phyloP scores from a whole-genome alignment of 2,113 vertebrate genomes.

The Neodon shergylaensis region DNA sequence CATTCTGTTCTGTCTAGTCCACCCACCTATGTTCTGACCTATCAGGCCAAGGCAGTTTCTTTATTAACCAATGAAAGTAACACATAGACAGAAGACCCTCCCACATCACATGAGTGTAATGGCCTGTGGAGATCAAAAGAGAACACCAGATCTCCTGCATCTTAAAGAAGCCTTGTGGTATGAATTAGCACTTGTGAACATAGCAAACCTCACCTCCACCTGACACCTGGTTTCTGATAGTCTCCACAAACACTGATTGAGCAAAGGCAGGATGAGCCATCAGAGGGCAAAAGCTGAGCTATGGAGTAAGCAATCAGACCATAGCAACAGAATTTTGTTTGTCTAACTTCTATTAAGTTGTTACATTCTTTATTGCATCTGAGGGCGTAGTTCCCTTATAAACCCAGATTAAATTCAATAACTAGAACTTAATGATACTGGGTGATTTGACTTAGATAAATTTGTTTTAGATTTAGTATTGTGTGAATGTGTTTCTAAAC shows the following conservation, averaged over 20 bases:
- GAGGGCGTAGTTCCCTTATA: neutral
- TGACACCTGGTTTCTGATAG: slow-evolving; percentile 45
- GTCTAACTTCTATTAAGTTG: slow-evolving; percentile 13
- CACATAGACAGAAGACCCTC: too few species aligned
- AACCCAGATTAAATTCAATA: neutral
- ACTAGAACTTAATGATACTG: neutral
- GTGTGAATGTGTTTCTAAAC: neutral
- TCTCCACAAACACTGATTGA: neutral
- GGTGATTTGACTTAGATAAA: slow-evolving; percentile 6
- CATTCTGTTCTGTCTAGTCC: too few species aligned
- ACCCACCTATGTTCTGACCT: too few species aligned
- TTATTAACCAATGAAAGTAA: too few species aligned
- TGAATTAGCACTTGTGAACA: slow-evolving; percentile 48
- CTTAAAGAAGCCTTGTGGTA: neutral
- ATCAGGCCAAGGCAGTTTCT: too few species aligned
- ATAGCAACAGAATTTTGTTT: neutral
- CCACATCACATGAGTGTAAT: neutral
- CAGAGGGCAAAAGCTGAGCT: neutral
- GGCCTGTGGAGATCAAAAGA: neutral
- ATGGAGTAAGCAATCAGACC: slow-evolving; percentile 33
- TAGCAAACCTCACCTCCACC: slow-evolving; percentile 16
- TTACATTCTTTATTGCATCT: slow-evolving; percentile 28
- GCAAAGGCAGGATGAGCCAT: slow-evolving; percentile 31
- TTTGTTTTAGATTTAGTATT: neutral
- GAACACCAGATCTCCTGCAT: neutral